phyloP scores from a whole-genome alignment of 92 coral and sea anemone genomes.

The Epizoanthus ramosus region DNA sequence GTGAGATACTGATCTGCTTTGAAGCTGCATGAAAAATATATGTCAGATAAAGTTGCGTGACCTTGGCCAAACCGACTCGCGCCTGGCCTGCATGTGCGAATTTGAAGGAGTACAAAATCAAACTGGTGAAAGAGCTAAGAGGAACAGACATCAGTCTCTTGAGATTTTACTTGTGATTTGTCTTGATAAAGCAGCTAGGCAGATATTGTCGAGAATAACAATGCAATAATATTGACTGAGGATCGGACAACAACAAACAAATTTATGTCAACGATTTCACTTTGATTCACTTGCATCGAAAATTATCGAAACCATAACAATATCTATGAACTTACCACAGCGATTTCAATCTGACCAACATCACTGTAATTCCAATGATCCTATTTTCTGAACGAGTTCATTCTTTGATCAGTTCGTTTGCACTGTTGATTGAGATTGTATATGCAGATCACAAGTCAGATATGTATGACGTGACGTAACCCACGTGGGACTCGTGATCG shows the following conservation, averaged over 20 bases:
- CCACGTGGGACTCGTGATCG: conserved; percentile 23
- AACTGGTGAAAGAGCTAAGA: conserved; percentile 15
- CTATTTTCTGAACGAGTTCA: conserved; percentile 18
- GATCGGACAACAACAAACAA: conserved; percentile 15
- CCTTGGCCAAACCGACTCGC: conserved; percentile 24
- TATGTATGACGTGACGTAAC: conserved; percentile 22
- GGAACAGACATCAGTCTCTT: conserved; percentile 20
- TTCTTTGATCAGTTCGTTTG: conserved; percentile 18
- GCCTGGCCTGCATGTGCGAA: conserved; percentile 14
- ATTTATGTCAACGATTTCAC: conserved; percentile 16
- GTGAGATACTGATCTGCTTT: conserved; percentile 23
- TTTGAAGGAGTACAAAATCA: conserved; percentile 14
- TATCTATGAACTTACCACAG: conserved; percentile 22
- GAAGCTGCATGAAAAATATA: conserved; percentile 29
- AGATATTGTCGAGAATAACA: conserved; percentile 14
- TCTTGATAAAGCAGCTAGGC: conserved; percentile 18
- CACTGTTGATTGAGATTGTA: conserved; percentile 15
- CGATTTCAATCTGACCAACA: conserved; percentile 20
- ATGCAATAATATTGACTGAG: not conserved
- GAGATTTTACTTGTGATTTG: too few species aligned
- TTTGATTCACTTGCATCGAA: conserved; percentile 20
- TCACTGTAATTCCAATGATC: conserved; percentile 22
- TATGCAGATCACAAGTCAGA: conserved; percentile 11
- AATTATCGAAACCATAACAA: conserved; percentile 20
- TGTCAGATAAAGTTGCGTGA: conserved; percentile 21